A percentile compares a stretch with the other conserved stretches of the same genome.
Evolutionary conservation across 2,113 vertebrate genomes (phyloP).

Genomic region (Aythya baeri): DNA sequence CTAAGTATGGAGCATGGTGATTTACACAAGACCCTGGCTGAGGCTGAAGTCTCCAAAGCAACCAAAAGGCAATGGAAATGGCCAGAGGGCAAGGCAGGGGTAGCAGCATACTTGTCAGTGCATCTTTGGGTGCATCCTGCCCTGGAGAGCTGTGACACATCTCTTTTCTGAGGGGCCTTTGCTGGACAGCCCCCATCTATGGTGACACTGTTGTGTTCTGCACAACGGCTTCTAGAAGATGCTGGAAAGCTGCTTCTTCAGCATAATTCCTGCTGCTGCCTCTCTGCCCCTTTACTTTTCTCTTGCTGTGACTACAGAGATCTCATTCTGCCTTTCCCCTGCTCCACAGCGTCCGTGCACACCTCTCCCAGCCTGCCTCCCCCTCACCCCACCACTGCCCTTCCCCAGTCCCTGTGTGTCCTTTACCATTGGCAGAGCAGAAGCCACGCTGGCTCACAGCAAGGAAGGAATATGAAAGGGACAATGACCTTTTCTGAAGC

Average conservation of each 20-base stretch:
- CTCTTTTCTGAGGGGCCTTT: not conserved
- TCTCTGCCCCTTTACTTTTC: not conserved
- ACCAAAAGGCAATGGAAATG: not conserved
- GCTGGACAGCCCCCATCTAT: not conserved
- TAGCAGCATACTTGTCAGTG: not conserved
- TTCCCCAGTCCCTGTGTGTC: not conserved
- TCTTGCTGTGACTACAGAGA: not conserved
- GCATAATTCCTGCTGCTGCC: not conserved
- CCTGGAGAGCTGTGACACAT: not conserved
- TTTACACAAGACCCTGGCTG: not conserved
- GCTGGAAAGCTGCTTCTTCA: not conserved
- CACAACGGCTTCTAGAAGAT: not conserved
- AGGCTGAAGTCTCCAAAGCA: not conserved
- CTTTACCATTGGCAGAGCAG: constrained; percentile 21
- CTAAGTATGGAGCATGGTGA: not conserved
- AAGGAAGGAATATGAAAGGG: constrained; percentile 57
- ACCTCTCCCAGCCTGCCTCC: not conserved
- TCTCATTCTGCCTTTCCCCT: not conserved
- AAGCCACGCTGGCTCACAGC: constrained; percentile 57
- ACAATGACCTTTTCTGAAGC: constrained; percentile 68
- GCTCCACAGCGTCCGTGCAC: fast-evolving
- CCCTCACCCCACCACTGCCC: not conserved
- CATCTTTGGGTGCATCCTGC: not conserved
- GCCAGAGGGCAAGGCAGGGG: not conserved
- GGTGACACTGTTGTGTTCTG: not conserved